Percentiles rank a stretch among this genome's conserved stretches.
Evolutionary conservation across 37 sponge, comb jelly and placozoan genomes (phyloP).

Genomic region (Ephydatia muelleri): DNA sequence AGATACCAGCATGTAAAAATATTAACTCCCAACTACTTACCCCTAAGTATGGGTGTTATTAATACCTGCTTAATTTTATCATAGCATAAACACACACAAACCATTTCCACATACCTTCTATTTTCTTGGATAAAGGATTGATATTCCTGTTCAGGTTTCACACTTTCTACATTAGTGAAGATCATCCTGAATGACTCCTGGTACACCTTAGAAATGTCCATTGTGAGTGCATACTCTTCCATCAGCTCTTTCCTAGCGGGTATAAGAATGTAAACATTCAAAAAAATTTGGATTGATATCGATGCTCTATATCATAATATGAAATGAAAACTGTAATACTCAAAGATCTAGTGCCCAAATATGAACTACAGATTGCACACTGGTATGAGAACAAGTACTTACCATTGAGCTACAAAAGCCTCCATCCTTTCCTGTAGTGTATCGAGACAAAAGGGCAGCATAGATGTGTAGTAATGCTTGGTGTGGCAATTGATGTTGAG

Average conservation of each 20-base stretch:
- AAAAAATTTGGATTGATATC: too few relatives aligned
- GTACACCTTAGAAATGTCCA: constrained; percentile 41
- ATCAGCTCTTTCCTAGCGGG: constrained; percentile 53
- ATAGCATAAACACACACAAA: neutral
- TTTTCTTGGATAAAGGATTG: constrained; percentile 59
- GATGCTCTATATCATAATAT: too few relatives aligned
- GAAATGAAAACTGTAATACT: neutral
- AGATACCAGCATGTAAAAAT: too few relatives aligned
- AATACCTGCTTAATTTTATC: too few relatives aligned
- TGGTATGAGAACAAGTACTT: neutral
- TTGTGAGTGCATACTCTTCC: constrained; percentile 29
- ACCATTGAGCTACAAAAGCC: constrained; percentile 60
- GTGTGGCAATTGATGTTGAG: constrained; percentile 66
- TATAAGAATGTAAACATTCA: too few relatives aligned
- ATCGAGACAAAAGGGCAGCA: constrained; percentile 68
- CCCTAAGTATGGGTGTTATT: too few relatives aligned
- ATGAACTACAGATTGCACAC: neutral
- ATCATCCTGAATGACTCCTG: constrained; percentile 36
- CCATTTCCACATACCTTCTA: constrained; percentile 17
- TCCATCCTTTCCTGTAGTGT: constrained; percentile 74
- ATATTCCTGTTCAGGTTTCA: constrained; percentile 56
- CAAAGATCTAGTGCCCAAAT: neutral
- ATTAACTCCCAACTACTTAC: too few relatives aligned
- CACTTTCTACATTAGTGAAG: constrained; percentile 7
- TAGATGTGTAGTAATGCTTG: constrained; percentile 17